A percentile compares a stretch with the other conserved stretches of the same genome.
phyloP scores from a whole-genome alignment of 2,888 invertebrate species.

The Dryomyza anilis region DNA sequence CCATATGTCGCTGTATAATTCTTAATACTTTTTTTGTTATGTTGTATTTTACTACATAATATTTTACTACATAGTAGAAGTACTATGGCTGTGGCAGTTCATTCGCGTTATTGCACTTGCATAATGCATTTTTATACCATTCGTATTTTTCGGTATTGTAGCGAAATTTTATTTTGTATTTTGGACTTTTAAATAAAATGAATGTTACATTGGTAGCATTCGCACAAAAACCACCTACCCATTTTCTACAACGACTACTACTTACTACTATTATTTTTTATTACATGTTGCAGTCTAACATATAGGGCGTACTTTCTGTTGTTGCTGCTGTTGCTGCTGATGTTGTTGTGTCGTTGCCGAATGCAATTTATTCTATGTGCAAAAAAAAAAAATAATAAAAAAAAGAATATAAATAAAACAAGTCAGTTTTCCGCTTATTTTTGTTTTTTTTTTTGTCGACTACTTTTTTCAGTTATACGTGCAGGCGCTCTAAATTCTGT shows the following conservation, averaged over 20 bases:
- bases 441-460: background rate
- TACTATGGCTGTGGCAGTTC: too few species aligned
- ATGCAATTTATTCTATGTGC: slow-evolving; percentile 27
- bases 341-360: slow-evolving; percentile 10
- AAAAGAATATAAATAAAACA: too few species aligned
- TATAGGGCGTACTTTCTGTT: slow-evolving; percentile 1
- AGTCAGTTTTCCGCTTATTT: slow-evolving; percentile 4
- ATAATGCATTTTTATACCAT: slow-evolving; percentile 4
- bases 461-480: too few species aligned
- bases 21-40: too few species aligned
- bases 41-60: too few species aligned
- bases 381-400: too few species aligned
- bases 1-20: too few species aligned
- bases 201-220: slow-evolving; percentile 20
- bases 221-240: background rate
- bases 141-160: background rate
- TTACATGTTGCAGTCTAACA: background rate
- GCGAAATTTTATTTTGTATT: slow-evolving; percentile 13
- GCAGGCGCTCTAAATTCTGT: slow-evolving; percentile 3
- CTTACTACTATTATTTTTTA: background rate
- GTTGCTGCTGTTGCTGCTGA: background rate
- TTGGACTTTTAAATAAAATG: slow-evolving; percentile 29
- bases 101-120: slow-evolving; percentile 22
- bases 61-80: too few species aligned
- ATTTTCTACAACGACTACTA: background rate